These are phyloP conservation scores for Agonum fuliginosum DNA, from an alignment of 2,888 invertebrate genomes.

Conservation along the genomic window DNA sequence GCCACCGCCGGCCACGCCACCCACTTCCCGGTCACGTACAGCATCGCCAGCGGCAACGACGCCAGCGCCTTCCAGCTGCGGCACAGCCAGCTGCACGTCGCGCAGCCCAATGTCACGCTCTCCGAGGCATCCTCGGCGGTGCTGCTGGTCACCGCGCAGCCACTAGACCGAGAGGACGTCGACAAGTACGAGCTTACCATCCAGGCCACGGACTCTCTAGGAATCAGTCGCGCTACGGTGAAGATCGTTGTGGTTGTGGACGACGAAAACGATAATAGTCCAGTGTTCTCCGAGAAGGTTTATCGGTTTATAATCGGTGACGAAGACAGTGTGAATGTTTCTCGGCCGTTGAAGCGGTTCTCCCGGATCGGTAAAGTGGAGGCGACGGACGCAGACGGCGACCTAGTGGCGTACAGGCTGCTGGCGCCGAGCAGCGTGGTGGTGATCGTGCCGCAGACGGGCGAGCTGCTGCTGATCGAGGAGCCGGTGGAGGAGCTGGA, in stretches of 20 bases:
- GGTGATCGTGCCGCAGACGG: conserved; percentile 94
- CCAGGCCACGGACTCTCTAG: conserved; percentile 86
- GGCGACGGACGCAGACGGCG: conserved; percentile 94
- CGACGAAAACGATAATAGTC: conserved; percentile 95
- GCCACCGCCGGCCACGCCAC: conserved; percentile 81
- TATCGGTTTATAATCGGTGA: conserved; percentile 87
- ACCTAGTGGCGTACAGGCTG: conserved; percentile 90
- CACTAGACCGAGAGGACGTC: conserved; percentile 86
- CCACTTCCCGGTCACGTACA: conserved; percentile 83
- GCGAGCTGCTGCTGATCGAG: conserved; percentile 88
- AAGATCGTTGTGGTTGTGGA: conserved; percentile 84
- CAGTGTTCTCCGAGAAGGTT: conserved; percentile 85
- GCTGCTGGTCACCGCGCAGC: conserved; percentile 83
- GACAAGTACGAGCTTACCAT: conserved; percentile 84
- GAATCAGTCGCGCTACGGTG: conserved; percentile 87
- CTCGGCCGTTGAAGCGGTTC: conserved; percentile 84
- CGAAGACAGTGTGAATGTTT: conserved; percentile 77
- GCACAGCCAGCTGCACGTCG: conserved; percentile 74
- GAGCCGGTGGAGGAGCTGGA: conserved; percentile 80
- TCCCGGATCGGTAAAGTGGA: conserved; percentile 88
- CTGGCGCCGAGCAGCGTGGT: conserved; percentile 87
- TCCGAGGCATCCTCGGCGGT: conserved; percentile 78
- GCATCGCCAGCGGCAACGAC: conserved; percentile 86
- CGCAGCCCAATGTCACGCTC: conserved; percentile 73
- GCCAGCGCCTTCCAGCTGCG: conserved; percentile 84